Conservation (phyloP, 2,888 invertebrate genomes). For the Aphodius granarius region DNA sequence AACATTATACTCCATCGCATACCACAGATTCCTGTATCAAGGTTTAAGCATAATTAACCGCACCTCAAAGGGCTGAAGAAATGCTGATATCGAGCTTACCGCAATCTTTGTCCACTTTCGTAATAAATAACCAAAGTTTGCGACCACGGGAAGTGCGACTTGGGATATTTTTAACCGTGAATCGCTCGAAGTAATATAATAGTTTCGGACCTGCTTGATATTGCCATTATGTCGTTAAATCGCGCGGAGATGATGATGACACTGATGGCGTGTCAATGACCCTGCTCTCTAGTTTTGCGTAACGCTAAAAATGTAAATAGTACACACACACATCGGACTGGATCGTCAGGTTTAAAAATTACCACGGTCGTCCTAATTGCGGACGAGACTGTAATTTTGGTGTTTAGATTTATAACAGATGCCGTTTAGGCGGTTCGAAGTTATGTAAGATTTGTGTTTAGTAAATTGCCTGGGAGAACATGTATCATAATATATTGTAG, state of each 20-base stretch:
- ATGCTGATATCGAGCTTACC: background rate
- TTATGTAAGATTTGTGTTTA: no score
- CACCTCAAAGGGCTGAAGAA: background rate
- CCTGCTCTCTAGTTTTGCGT: background rate
- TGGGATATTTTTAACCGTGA: background rate
- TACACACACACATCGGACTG: background rate
- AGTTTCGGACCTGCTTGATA: background rate
- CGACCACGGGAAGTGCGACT: background rate
- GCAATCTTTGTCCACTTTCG: background rate
- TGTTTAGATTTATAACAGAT: background rate
- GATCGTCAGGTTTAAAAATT: background rate
- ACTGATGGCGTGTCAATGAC: background rate
- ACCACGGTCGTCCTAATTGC: background rate
- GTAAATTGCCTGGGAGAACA: no score
- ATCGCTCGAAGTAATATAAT: background rate
- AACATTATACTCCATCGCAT: background rate
- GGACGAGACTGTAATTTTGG: background rate
- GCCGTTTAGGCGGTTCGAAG: background rate
- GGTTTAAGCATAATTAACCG: background rate
- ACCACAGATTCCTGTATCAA: background rate
- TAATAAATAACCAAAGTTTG: background rate
- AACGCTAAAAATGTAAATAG: background rate
- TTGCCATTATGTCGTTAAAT: background rate
- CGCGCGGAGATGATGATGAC: background rate
- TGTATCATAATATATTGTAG: no score